Evolutionary conservation across 2,113 vertebrate genomes (phyloP).

Genomic region (Aptenodytes forsteri): DNA sequence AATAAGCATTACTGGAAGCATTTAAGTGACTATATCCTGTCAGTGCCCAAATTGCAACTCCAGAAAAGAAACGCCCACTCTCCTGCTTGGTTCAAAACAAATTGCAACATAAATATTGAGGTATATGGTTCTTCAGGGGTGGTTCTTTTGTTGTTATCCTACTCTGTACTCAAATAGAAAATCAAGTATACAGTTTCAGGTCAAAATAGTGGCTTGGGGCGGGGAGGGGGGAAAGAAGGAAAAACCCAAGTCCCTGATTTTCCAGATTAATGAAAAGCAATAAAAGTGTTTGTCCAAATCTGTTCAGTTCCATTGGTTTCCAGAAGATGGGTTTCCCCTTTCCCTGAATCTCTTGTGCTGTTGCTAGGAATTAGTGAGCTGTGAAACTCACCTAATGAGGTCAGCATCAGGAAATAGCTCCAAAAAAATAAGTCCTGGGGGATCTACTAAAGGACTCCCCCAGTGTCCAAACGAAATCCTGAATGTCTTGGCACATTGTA

Average conservation of each 20-base stretch:
- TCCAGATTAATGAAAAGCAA: constrained; percentile 47
- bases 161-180: background rate
- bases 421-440: constrained; percentile 18
- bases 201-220: background rate
- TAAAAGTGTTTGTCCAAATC: constrained; percentile 43
- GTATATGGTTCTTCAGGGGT: background rate
- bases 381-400: constrained; percentile 70
- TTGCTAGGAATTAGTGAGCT: constrained; percentile 66
- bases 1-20: background rate
- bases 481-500: constrained; percentile 50
- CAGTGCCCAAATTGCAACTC: background rate
- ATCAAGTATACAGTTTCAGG: background rate
- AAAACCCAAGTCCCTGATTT: background rate
- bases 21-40: background rate
- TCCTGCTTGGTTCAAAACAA: background rate
- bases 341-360: constrained; percentile 8
- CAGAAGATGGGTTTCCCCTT: constrained; percentile 34
- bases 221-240: background rate
- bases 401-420: constrained; percentile 66
- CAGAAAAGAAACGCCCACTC: background rate
- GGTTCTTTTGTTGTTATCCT: background rate
- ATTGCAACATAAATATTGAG: background rate
- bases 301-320: constrained; percentile 31
- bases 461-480: constrained; percentile 39
- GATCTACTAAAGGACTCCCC: constrained; percentile 45